These are phyloP conservation scores for Agonopterix heracliana DNA, from an alignment of 2,888 invertebrate genomes.

Conservation along the genomic window DNA sequence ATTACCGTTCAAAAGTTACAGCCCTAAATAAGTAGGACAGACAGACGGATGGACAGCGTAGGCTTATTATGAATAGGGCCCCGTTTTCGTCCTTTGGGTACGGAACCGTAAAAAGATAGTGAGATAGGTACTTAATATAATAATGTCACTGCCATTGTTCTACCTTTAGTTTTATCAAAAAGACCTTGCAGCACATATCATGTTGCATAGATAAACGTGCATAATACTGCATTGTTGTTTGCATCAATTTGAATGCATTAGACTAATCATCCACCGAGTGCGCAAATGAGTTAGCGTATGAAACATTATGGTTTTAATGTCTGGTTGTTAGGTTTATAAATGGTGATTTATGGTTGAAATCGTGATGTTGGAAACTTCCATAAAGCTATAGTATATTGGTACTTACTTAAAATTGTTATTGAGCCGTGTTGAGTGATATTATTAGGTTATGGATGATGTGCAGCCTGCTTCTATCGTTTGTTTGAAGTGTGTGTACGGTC, in stretches of 20 bases:
- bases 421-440: not conserved
- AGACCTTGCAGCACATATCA: constrained; percentile 25
- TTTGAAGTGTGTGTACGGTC: too few species aligned
- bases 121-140: not conserved
- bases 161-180: constrained; percentile 16
- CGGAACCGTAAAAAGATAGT: too few species aligned
- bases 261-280: constrained; percentile 3
- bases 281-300: constrained; percentile 5
- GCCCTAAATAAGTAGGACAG: too few species aligned
- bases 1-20: too few species aligned
- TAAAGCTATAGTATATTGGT: not conserved
- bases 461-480: too few species aligned
- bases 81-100: not conserved
- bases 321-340: constrained; percentile 1
- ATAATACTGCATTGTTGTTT: constrained; percentile 26
- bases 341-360: constrained; percentile 4
- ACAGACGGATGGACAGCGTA: not conserved
- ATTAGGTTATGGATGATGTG: too few species aligned
- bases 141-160: constrained; percentile 1
- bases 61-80: too few species aligned
- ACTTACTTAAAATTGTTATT: constrained; percentile 2
- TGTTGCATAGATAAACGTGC: constrained; percentile 23
- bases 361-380: constrained; percentile 9
- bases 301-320: constrained; percentile 7
- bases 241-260: constrained; percentile 37